These are phyloP conservation scores for Lucinisca nassula DNA, from an alignment of 2,888 invertebrate species.

Conservation along the genomic window DNA sequence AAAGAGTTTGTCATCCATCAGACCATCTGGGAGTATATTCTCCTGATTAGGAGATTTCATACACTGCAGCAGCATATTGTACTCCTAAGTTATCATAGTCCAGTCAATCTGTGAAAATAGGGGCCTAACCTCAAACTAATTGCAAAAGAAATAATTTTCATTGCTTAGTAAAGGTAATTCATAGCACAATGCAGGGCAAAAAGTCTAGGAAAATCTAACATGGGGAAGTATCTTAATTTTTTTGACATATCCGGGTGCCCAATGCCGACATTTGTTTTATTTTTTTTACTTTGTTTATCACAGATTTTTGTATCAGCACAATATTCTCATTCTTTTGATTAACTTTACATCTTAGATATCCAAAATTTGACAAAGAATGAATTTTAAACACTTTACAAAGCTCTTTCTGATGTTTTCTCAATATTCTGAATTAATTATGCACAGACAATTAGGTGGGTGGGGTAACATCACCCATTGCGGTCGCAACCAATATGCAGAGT, in stretches of 20 bases:
- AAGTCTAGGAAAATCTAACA: background rate
- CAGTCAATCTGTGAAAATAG: background rate
- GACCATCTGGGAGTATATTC: no score
- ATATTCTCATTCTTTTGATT: slow-evolving; percentile 9
- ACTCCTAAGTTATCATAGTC: no score
- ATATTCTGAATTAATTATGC: background rate
- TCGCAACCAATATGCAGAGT: background rate
- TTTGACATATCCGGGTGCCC: background rate
- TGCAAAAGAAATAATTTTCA: background rate
- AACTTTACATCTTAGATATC: background rate
- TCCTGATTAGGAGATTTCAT: no score
- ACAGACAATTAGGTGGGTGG: background rate
- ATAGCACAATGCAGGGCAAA: background rate
- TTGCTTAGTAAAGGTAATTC: background rate
- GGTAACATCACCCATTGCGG: background rate
- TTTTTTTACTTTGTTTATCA: background rate
- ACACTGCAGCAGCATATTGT: no score
- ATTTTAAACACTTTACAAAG: background rate
- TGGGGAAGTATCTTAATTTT: background rate
- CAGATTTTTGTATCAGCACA: slow-evolving; percentile 35
- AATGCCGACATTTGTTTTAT: background rate
- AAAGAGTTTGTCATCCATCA: no score
- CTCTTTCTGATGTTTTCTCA: background rate
- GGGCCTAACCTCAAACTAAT: background rate
- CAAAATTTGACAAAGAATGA: background rate